These are phyloP conservation scores for Thunnus thynnus DNA, from an alignment of 2,113 vertebrate species.

Conservation along the genomic window DNA sequence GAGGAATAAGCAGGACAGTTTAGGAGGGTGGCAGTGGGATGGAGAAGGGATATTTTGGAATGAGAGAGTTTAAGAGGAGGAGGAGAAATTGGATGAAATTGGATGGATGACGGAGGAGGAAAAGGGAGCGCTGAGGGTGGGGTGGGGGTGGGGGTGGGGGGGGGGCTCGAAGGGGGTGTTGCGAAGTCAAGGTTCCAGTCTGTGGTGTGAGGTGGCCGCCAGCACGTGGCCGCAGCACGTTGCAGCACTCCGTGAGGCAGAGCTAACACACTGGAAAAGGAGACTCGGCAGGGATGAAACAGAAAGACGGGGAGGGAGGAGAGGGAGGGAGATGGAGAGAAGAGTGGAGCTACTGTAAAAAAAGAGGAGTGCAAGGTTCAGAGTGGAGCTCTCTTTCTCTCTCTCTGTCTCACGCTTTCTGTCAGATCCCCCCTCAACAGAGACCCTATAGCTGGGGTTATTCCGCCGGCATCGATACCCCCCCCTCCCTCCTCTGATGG, in stretches of 20 bases:
- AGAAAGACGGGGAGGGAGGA: background rate
- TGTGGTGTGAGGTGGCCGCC: conserved; percentile 46
- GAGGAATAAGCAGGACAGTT: conserved; percentile 49
- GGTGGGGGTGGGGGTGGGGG: background rate
- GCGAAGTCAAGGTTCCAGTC: conserved; percentile 68
- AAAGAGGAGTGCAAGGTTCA: conserved; percentile 19
- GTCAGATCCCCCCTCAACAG: conserved; percentile 22
- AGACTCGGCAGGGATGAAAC: conserved; percentile 20
- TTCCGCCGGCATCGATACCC: conserved; percentile 19
- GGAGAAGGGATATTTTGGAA: conserved; percentile 24
- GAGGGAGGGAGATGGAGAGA: background rate
- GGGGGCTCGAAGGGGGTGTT: background rate
- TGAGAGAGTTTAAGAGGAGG: background rate
- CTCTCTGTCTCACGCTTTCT: background rate
- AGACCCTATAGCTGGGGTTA: conserved; percentile 31
- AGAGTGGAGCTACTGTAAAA: conserved; percentile 42
- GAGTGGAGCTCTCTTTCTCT: conserved; percentile 21
- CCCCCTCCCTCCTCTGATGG: conserved; percentile 27
- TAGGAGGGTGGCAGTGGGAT: conserved; percentile 1
- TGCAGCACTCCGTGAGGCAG: conserved; percentile 46
- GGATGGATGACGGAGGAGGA: background rate
- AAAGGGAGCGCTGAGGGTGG: conserved; percentile 2
- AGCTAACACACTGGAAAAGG: conserved; percentile 38
- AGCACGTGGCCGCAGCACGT: conserved; percentile 64
- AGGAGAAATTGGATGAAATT: background rate